Conservation (phyloP, 2,888 invertebrate species). For the Aricia artaxerxes region DNA sequence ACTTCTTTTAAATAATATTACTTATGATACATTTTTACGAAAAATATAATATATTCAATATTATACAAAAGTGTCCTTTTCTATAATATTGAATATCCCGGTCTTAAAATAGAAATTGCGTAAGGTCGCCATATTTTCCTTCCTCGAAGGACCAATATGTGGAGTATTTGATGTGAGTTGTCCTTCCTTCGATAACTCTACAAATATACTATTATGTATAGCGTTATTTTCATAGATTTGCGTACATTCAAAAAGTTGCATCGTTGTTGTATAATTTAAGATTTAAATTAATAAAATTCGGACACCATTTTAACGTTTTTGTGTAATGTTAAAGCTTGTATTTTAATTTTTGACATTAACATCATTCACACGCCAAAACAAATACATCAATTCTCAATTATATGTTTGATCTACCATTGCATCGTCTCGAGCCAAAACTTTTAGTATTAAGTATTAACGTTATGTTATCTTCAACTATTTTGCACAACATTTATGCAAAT, state of each 20-base stretch:
- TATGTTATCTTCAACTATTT: neutral
- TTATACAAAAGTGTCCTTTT: too few relatives aligned
- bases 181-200: neutral
- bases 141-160: slow-evolving; percentile 3
- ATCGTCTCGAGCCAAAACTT: neutral
- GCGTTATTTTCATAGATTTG: too few relatives aligned
- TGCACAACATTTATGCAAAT: neutral
- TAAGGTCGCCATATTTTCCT: neutral
- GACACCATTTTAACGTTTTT: neutral
- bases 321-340: too few relatives aligned
- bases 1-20: too few relatives aligned
- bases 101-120: neutral
- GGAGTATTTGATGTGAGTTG: neutral
- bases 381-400: neutral
- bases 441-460: neutral
- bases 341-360: neutral
- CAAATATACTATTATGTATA: neutral
- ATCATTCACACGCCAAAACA: neutral
- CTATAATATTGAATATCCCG: too few relatives aligned
- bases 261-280: too few relatives aligned
- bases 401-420: neutral
- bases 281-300: neutral
- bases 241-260: too few relatives aligned
- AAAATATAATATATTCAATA: too few relatives aligned
- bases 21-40: too few relatives aligned